Conservation (phyloP, 2,888 invertebrate species). For the Apoda limacodes region DNA sequence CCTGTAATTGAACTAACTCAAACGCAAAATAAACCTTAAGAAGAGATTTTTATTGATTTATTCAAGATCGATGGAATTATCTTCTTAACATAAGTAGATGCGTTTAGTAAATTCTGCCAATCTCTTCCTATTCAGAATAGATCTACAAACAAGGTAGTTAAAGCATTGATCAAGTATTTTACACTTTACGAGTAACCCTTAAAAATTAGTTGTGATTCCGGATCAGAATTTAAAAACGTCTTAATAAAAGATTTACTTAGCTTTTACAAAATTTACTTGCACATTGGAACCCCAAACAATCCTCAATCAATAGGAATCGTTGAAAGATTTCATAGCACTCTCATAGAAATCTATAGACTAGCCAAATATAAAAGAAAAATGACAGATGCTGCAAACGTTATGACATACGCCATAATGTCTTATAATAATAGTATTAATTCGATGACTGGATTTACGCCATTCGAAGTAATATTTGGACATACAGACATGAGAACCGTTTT, state of each 20-base stretch:
- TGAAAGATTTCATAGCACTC: conserved; percentile 22
- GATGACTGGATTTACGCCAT: conserved; percentile 18
- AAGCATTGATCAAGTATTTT: conserved; percentile 16
- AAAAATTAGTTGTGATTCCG: conserved; percentile 22
- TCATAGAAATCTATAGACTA: conserved; percentile 22
- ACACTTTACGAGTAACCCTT: conserved; percentile 17
- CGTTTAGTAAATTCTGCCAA: conserved; percentile 12
- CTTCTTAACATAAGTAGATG: conserved; percentile 9
- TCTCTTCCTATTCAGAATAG: conserved; percentile 5
- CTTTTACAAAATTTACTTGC: conserved; percentile 21
- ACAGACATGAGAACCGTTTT: conserved; percentile 17
- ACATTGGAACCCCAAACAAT: conserved; percentile 21
- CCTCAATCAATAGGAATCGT: conserved; percentile 21
- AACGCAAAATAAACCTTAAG: conserved; percentile 16
- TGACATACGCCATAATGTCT: conserved; percentile 22
- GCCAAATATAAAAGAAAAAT: conserved; percentile 21
- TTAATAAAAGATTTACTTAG: conserved; percentile 16
- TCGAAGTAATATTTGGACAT: conserved; percentile 22
- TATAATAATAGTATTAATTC: conserved; percentile 23
- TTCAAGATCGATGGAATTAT: too few species aligned
- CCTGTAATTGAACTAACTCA: conserved; percentile 21
- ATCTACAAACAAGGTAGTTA: conserved; percentile 7
- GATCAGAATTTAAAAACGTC: conserved; percentile 25
- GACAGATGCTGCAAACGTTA: conserved; percentile 19
- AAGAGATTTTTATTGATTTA: too few species aligned